Evolutionary conservation across 2,888 invertebrate species (phyloP).

Genomic region (Phaedon cochleariae): DNA sequence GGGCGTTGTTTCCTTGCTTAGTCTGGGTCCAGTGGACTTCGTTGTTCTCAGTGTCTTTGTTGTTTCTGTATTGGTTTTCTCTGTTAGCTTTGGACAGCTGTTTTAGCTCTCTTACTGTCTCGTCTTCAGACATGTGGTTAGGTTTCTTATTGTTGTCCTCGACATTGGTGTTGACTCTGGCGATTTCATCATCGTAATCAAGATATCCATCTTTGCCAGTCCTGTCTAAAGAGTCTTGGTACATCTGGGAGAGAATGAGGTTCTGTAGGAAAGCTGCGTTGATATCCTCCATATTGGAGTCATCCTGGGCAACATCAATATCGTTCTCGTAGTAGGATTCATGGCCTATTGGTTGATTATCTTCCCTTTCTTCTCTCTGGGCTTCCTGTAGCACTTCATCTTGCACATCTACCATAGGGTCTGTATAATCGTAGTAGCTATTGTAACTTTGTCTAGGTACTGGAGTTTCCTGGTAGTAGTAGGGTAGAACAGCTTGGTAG

Average conservation of each 20-base stretch:
- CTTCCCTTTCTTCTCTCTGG: constrained; percentile 66
- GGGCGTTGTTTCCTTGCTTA: constrained; percentile 40
- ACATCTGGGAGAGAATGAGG: constrained; percentile 72
- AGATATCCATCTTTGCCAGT: constrained; percentile 46
- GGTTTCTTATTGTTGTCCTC: constrained; percentile 31
- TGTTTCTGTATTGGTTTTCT: constrained; percentile 34
- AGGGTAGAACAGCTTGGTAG: constrained; percentile 62
- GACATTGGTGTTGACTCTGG: constrained; percentile 48
- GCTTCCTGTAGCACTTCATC: constrained; percentile 71
- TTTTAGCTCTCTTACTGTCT: constrained; percentile 73
- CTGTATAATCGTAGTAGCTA: constrained; percentile 60
- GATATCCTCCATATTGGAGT: constrained; percentile 58
- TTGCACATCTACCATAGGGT: constrained; percentile 65
- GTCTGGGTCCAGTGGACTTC: constrained; percentile 48
- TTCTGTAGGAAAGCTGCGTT: constrained; percentile 75
- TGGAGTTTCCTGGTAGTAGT: constrained; percentile 62
- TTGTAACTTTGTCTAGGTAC: constrained; percentile 56
- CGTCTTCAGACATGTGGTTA: constrained; percentile 64
- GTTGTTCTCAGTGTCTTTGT: constrained; percentile 35
- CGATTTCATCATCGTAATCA: constrained; percentile 53
- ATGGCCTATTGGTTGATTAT: constrained; percentile 71
- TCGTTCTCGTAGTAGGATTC: constrained; percentile 73
- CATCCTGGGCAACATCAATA: constrained; percentile 38
- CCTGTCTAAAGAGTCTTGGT: constrained; percentile 64
- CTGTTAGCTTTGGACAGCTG: constrained; percentile 66